A percentile compares a stretch with the other conserved stretches of the same genome.
Conservation (phyloP, 2,888 invertebrate species). For the Pseudanteris insignis region DNA sequence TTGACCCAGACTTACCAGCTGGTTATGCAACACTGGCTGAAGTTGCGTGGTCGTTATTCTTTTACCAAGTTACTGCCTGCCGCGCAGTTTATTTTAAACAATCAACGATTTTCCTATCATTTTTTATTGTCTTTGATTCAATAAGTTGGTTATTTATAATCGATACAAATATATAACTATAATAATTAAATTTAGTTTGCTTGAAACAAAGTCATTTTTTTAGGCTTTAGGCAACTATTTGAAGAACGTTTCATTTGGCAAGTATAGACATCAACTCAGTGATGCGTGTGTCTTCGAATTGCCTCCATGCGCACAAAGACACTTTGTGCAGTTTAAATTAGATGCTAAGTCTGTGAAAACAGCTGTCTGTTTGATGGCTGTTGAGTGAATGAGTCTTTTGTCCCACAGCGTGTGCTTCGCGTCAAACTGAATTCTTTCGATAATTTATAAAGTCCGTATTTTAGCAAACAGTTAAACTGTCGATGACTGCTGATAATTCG, state of each 20-base stretch:
- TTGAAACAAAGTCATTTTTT: no score
- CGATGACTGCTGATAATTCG: conserved; percentile 6
- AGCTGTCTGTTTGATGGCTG: conserved; percentile 50
- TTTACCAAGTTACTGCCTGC: conserved; percentile 5
- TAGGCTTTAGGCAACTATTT: no score
- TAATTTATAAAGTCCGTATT: conserved; percentile 19
- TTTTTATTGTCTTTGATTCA: no score
- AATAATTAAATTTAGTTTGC: no score
- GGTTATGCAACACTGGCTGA: conserved; percentile 30
- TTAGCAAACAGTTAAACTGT: conserved; percentile 1
- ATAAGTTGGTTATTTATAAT: no score
- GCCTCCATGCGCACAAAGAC: conserved; percentile 9
- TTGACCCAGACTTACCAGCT: conserved; percentile 35
- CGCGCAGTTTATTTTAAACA: no score
- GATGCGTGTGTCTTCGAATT: conserved; percentile 12
- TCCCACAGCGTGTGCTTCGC: conserved; percentile 49
- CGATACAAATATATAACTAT: no score
- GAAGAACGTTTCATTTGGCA: no score
- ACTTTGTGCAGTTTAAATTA: conserved; percentile 31
- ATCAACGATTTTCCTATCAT: no score
- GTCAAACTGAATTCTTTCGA: conserved; percentile 18
- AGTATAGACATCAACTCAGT: no score
- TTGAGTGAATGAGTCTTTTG: conserved; percentile 48
- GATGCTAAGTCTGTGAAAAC: conserved; percentile 44
- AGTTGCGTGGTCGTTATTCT: conserved; percentile 27